Evolutionary conservation across 2,888 invertebrate genomes (phyloP).

Genomic region (Drosophila percnosoma): DNA sequence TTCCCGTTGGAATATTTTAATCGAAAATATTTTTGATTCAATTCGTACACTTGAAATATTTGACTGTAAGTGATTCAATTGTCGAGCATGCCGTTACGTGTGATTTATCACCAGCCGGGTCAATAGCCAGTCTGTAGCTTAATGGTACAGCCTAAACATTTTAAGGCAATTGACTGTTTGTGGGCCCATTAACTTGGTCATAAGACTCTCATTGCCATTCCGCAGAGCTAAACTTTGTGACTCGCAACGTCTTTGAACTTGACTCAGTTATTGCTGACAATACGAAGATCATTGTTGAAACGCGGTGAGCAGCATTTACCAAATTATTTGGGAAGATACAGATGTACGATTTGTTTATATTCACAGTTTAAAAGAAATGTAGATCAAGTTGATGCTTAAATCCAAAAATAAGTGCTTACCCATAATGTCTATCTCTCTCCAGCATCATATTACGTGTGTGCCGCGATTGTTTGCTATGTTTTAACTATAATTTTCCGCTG

Average conservation of each 20-base stretch:
- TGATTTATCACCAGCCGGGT: constrained; percentile 43
- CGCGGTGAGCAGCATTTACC: background rate
- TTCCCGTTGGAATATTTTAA: background rate
- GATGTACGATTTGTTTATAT: background rate
- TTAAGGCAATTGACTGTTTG: constrained; percentile 49
- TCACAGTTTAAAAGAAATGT: constrained; percentile 14
- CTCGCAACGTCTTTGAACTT: constrained; percentile 77
- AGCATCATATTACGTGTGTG: constrained; percentile 21
- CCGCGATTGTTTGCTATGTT: constrained; percentile 66
- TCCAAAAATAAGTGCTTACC: constrained; percentile 52
- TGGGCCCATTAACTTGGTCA: constrained; percentile 64
- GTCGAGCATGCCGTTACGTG: constrained; percentile 11
- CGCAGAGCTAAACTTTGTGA: constrained; percentile 63
- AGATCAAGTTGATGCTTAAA: constrained; percentile 25
- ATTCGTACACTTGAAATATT: background rate
- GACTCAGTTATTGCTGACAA: constrained; percentile 45
- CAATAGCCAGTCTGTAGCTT: constrained; percentile 62
- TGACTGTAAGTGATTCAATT: constrained; percentile 3
- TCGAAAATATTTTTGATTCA: background rate
- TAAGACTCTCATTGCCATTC: constrained; percentile 39
- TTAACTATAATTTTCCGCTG: constrained; percentile 62
- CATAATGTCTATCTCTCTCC: constrained; percentile 25
- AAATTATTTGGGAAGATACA: background rate
- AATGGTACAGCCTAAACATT: constrained; percentile 70
- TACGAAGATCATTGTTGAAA: constrained; percentile 7